These are phyloP conservation scores for Galerucella calmariensis DNA, from an alignment of 2,888 invertebrate genomes.

Conservation along the genomic window DNA sequence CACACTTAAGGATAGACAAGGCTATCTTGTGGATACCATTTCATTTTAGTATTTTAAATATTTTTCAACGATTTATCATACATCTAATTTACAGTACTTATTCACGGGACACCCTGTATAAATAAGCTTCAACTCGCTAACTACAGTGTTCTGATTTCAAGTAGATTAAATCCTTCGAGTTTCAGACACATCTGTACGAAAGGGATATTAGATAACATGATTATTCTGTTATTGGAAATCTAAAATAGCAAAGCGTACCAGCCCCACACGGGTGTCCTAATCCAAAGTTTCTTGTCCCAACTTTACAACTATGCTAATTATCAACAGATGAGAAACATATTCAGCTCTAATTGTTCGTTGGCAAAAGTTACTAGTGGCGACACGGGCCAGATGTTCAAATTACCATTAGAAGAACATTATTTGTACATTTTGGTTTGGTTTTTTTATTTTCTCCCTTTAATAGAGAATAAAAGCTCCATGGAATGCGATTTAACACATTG, in stretches of 20 bases:
- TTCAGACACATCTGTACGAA: not conserved
- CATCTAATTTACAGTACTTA: too few relatives aligned
- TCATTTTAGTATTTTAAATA: too few relatives aligned
- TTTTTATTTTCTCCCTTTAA: not conserved
- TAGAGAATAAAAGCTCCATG: not conserved
- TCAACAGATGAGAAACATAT: constrained; percentile 2
- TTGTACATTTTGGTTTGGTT: not conserved
- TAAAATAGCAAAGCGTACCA: constrained; percentile 1
- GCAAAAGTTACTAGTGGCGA: not conserved
- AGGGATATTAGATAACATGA: constrained; percentile 16
- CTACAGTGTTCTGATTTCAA: not conserved
- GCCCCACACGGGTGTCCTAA: constrained; percentile 2
- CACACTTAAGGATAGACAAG: too few relatives aligned
- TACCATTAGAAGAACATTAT: constrained; percentile 5
- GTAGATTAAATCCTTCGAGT: constrained; percentile 3
- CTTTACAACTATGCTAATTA: constrained; percentile 15
- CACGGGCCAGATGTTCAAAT: not conserved
- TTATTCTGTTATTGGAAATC: constrained; percentile 9
- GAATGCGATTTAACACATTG: too few relatives aligned
- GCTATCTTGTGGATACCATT: too few relatives aligned
- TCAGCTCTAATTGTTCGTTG: constrained; percentile 11
- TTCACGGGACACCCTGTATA: not conserved
- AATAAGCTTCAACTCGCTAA: not conserved
- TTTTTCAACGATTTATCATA: too few relatives aligned
- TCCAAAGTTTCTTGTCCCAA: constrained; percentile 15